phyloP scores from a whole-genome alignment of 2,888 invertebrate species.

The Linyphia triangularis region DNA sequence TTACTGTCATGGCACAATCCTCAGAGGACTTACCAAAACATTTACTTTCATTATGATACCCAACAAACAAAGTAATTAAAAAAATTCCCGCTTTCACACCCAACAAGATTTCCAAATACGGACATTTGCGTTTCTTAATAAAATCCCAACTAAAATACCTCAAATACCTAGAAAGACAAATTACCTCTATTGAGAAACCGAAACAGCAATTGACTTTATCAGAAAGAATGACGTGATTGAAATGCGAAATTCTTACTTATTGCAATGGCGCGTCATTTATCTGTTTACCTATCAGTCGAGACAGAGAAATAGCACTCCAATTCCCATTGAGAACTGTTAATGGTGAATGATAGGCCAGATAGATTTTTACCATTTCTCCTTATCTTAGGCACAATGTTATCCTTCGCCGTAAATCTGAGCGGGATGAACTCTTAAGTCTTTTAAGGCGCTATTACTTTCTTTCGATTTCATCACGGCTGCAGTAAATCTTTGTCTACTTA shows the following conservation, averaged over 20 bases:
- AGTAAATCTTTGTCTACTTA: conserved; percentile 5
- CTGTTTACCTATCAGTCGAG: conserved; percentile 22
- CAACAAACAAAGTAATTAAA: no score
- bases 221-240: conserved; percentile 49
- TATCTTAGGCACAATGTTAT: conserved; percentile 56
- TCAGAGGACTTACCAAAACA: no score
- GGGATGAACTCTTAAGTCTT: conserved; percentile 9
- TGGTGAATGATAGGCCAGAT: conserved; percentile 65
- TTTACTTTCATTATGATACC: no score
- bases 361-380: conserved; percentile 34
- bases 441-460: conserved; percentile 32
- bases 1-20: no score
- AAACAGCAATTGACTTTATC: neutral
- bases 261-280: conserved; percentile 16
- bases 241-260: conserved; percentile 50
- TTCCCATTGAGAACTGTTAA: conserved; percentile 64
- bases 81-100: no score
- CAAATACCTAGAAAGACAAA: no score
- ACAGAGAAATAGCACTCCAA: conserved; percentile 21
- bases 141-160: no score
- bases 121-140: no score
- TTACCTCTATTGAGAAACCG: neutral
- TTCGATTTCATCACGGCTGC: conserved; percentile 15
- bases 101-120: no score
- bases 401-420: conserved; percentile 53